Evolutionary conservation across 2,113 vertebrate species (phyloP).

Genomic region (Pica pica): DNA sequence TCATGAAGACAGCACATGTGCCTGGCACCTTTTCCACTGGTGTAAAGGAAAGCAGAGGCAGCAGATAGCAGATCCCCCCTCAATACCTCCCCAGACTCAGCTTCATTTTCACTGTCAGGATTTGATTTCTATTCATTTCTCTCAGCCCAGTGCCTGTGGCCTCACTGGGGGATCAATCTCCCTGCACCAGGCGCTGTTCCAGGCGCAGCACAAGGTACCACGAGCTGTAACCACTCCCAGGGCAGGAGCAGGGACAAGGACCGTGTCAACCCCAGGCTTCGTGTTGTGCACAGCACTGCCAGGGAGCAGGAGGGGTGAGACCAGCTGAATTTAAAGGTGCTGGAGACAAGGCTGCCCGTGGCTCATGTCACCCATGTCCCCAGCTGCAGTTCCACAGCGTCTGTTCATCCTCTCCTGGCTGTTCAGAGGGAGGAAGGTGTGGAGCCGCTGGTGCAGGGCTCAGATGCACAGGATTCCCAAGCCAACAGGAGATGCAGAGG

Average conservation of each 20-base stretch:
- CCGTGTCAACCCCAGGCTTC: fast-evolving
- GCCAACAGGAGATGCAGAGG: neutral
- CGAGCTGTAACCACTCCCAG: neutral
- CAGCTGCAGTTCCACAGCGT: too few species aligned
- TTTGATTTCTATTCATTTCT: neutral
- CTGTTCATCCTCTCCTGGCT: neutral
- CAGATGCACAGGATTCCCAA: neutral
- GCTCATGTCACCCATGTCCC: neutral
- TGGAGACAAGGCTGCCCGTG: neutral
- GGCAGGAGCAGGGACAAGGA: neutral
- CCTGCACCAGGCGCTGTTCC: neutral
- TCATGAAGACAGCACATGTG: neutral
- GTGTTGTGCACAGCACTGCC: fast-evolving
- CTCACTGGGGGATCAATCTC: neutral
- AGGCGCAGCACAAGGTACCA: neutral
- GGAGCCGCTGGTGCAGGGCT: neutral
- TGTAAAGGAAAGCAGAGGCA: neutral
- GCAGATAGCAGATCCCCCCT: neutral
- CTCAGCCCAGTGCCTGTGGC: neutral
- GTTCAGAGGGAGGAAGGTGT: too few species aligned
- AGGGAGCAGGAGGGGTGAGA: neutral
- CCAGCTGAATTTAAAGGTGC: neutral
- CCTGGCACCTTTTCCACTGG: neutral
- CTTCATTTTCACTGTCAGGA: neutral
- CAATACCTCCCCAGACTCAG: neutral